A percentile compares a stretch with the other conserved stretches of the same genome.
These are phyloP conservation scores for Amiota minor DNA, from an alignment of 2,888 invertebrate species.

Conservation along the genomic window DNA sequence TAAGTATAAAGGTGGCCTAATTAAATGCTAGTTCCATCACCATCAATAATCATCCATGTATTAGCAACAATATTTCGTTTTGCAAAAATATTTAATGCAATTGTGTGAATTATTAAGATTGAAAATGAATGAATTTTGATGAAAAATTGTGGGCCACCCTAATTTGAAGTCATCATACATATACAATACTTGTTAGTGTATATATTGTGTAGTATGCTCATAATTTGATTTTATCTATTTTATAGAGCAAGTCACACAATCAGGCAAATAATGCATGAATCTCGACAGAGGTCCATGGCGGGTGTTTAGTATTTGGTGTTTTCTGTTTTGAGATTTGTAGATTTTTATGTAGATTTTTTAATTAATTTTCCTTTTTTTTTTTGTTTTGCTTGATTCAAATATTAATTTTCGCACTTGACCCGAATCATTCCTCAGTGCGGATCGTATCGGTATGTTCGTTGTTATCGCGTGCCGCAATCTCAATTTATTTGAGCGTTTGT, in stretches of 20 bases:
- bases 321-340: neutral
- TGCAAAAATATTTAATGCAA: neutral
- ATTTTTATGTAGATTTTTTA: slow-evolving; percentile 3
- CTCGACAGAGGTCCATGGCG: neutral
- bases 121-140: too few species aligned
- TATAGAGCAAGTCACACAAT: neutral
- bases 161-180: neutral
- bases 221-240: slow-evolving; percentile 23
- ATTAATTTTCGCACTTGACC: slow-evolving; percentile 18
- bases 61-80: neutral
- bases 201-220: neutral
- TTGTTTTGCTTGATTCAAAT: too few species aligned
- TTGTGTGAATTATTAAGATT: neutral
- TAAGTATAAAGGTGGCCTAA: neutral
- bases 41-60: neutral
- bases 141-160: too few species aligned
- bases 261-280: neutral
- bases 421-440: neutral
- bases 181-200: neutral
- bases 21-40: too few species aligned
- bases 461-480: slow-evolving; percentile 2
- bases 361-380: slow-evolving; percentile 10
- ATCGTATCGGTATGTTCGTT: neutral
- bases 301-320: neutral
- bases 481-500: slow-evolving; percentile 14